phyloP scores from a whole-genome alignment of 2,888 invertebrate species.

The Heliconius hortense region DNA sequence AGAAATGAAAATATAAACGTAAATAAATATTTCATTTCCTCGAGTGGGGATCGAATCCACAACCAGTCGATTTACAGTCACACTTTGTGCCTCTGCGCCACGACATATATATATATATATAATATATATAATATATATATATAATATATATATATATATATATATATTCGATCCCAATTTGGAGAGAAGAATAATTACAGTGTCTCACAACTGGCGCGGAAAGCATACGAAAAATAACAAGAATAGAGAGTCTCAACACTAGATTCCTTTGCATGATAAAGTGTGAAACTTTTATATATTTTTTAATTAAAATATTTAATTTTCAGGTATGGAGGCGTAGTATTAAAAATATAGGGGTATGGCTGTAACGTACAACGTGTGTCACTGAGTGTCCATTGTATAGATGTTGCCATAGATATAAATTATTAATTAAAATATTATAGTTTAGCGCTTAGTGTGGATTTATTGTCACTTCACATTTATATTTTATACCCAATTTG shows the following conservation, averaged over 20 bases:
- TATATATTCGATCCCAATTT: too few relatives aligned
- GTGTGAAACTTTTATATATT: not conserved
- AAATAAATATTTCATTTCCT: too few relatives aligned
- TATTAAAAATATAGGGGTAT: constrained; percentile 31
- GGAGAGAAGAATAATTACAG: too few relatives aligned
- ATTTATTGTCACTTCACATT: constrained; percentile 30
- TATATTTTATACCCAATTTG: not conserved
- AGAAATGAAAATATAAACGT: too few relatives aligned
- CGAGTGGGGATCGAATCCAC: too few relatives aligned
- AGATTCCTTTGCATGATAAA: not conserved
- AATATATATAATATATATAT: too few relatives aligned
- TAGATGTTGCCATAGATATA: constrained; percentile 69
- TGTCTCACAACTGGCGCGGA: too few relatives aligned
- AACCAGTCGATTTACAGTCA: too few relatives aligned
- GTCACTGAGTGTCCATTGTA: constrained; percentile 50
- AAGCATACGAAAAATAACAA: too few relatives aligned
- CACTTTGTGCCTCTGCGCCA: too few relatives aligned
- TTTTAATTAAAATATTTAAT: not conserved
- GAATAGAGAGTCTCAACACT: not conserved
- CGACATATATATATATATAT: too few relatives aligned
- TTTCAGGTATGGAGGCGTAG: constrained; percentile 23
- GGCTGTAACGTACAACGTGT: constrained; percentile 55
- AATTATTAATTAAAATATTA: constrained; percentile 31
- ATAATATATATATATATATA: too few relatives aligned
- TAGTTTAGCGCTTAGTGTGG: constrained; percentile 45